Conservation (phyloP, 2,888 invertebrate genomes). For the Zonitis immaculata region DNA sequence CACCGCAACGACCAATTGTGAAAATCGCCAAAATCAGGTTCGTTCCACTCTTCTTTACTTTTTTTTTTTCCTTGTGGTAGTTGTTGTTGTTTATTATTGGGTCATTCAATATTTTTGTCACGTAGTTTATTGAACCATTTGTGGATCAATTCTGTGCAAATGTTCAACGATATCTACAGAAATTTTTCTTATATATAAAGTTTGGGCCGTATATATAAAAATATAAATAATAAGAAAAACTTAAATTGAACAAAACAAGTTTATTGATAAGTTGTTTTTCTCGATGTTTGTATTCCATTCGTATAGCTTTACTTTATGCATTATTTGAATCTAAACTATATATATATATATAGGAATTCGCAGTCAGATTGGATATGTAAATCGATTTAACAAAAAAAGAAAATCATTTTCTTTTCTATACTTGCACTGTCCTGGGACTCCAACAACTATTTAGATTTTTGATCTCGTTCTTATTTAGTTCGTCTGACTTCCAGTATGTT, state of each 20-base stretch:
- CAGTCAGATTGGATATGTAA: conserved; percentile 26
- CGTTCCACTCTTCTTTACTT: too few relatives aligned
- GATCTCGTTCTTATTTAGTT: background rate
- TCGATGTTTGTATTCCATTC: conserved; percentile 28
- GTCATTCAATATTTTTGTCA: conserved; percentile 36
- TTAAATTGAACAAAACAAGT: conserved; percentile 34
- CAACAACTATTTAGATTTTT: background rate
- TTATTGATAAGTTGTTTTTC: conserved; percentile 28
- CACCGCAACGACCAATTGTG: conserved; percentile 42
- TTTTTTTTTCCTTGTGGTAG: too few relatives aligned
- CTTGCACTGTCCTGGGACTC: background rate
- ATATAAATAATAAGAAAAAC: conserved; percentile 32
- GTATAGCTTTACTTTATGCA: conserved; percentile 32
- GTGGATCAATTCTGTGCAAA: conserved; percentile 36
- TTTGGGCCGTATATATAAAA: conserved; percentile 14
- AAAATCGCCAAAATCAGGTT: conserved; percentile 47
- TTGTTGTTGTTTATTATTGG: too few relatives aligned
- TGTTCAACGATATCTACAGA: conserved; percentile 24
- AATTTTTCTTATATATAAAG: conserved; percentile 28
- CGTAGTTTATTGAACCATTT: conserved; percentile 40
- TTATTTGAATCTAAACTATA: conserved; percentile 33
- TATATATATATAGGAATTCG: conserved; percentile 13
- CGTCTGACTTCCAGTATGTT: background rate
- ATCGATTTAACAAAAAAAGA: conserved; percentile 5
- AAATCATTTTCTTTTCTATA: background rate